A percentile compares a stretch with the other conserved stretches of the same genome.
Conservation (phyloP, 2,888 invertebrate genomes). For the Anorthoa munda region DNA sequence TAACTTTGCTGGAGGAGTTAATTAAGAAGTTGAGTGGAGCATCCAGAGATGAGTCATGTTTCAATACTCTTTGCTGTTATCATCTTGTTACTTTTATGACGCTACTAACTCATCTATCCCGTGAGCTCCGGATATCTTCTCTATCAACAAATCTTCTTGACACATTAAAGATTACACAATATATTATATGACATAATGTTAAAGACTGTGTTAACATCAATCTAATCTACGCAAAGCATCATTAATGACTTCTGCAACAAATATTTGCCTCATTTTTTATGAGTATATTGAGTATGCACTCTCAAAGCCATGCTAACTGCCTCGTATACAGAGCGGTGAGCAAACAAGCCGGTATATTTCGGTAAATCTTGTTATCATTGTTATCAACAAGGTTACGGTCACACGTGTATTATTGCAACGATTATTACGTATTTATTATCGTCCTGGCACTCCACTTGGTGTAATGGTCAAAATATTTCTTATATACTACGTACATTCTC, state of each 20-base stretch:
- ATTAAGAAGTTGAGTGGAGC: background rate
- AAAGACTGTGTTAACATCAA: background rate
- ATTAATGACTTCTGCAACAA: constrained; percentile 11
- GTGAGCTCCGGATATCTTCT: background rate
- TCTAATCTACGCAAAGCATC: constrained; percentile 35
- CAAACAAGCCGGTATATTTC: constrained; percentile 46
- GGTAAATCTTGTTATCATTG: constrained; percentile 39
- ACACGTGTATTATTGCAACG: constrained; percentile 29
- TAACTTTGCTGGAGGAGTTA: background rate
- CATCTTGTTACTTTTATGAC: too few species aligned
- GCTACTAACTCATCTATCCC: background rate
- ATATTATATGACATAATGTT: background rate
- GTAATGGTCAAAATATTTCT: background rate
- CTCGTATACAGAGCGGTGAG: constrained; percentile 6
- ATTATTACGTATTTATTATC: constrained; percentile 13
- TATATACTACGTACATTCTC: too few species aligned
- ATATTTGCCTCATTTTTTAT: constrained; percentile 30
- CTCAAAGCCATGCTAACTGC: constrained; percentile 51
- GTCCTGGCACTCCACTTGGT: background rate
- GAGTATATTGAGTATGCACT: constrained; percentile 28
- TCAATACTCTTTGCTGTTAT: too few species aligned
- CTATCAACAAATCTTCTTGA: background rate
- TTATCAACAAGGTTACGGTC: constrained; percentile 50
- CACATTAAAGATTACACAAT: constrained; percentile 4
- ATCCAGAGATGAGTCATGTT: background rate